These are phyloP conservation scores for Pipistrellus kuhlii DNA, from an alignment of 2,797 vertebrate species.

Conservation along the genomic window DNA sequence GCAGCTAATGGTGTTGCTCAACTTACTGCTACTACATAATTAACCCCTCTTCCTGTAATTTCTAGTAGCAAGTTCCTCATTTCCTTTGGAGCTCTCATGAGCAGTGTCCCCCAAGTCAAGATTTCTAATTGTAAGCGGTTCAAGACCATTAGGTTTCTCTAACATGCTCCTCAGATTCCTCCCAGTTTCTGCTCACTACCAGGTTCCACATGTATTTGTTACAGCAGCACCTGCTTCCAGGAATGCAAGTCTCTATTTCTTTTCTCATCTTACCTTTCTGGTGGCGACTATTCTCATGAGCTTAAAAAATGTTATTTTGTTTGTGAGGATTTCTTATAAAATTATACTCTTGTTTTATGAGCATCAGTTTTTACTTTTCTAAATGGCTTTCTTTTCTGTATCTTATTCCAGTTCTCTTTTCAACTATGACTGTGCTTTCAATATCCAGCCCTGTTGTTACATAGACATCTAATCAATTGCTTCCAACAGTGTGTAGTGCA, in stretches of 20 bases:
- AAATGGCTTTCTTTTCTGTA: not conserved
- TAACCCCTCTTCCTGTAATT: not conserved
- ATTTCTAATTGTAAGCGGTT: slow-evolving; percentile 1
- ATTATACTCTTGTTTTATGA: not conserved
- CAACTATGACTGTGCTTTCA: not conserved
- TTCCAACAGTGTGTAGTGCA: not conserved
- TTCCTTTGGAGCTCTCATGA: not conserved
- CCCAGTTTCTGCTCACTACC: not conserved
- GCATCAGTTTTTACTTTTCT: not conserved
- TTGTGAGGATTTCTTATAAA: not conserved
- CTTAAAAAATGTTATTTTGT: slow-evolving; percentile 12
- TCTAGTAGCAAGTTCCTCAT: not conserved
- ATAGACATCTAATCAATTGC: not conserved
- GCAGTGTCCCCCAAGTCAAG: not conserved
- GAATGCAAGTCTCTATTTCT: not conserved
- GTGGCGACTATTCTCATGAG: not conserved
- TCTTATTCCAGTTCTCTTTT: slow-evolving; percentile 46
- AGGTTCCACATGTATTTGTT: not conserved
- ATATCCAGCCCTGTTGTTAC: not conserved
- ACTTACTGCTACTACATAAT: not conserved
- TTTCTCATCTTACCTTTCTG: not conserved
- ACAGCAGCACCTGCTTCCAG: not conserved
- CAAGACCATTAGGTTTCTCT: not conserved
- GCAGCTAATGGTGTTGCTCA: not conserved
- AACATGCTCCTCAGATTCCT: not conserved